A percentile compares a stretch with the other conserved stretches of the same genome.
Conservation (phyloP, 2,888 invertebrate species). For the Drosophila picticornis region DNA sequence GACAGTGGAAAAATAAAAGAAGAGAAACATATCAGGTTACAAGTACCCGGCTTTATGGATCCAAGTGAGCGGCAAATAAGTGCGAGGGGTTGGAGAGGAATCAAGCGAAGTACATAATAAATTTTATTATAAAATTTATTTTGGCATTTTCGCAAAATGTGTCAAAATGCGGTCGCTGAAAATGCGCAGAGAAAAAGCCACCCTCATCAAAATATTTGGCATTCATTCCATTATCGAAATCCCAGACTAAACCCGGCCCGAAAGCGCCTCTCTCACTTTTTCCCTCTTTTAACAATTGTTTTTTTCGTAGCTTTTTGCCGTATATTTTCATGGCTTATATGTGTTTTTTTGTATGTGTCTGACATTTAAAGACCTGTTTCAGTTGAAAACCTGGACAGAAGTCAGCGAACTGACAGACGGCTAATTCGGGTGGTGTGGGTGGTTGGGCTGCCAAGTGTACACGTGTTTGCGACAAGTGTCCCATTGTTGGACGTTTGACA, state of each 20-base stretch:
- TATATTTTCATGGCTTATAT: slow-evolving; percentile 43
- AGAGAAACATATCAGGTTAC: slow-evolving; percentile 78
- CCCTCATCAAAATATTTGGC: slow-evolving; percentile 82
- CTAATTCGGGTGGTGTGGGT: slow-evolving; percentile 18
- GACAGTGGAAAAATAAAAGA: slow-evolving; percentile 52
- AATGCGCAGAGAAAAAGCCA: slow-evolving; percentile 40
- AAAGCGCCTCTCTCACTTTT: slow-evolving; percentile 7
- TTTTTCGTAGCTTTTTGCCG: slow-evolving; percentile 24
- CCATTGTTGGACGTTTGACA: slow-evolving; percentile 73
- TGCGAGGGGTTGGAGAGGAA: slow-evolving; percentile 9
- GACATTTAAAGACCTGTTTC: slow-evolving; percentile 56
- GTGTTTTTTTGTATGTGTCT: slow-evolving; percentile 21
- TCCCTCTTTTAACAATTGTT: slow-evolving; percentile 17
- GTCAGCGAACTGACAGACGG: slow-evolving; percentile 54
- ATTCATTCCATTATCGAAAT: slow-evolving; percentile 82
- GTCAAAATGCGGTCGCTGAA: slow-evolving; percentile 76
- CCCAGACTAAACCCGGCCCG: slow-evolving; percentile 67
- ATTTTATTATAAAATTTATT: slow-evolving; percentile 81
- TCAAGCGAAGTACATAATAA: slow-evolving; percentile 73
- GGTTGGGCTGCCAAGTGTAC: slow-evolving; percentile 77
- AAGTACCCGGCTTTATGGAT: slow-evolving; percentile 27
- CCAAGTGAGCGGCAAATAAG: slow-evolving; percentile 69
- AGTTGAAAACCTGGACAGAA: slow-evolving; percentile 61
- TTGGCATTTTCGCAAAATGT: slow-evolving; percentile 63
- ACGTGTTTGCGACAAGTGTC: slow-evolving; percentile 81